These are phyloP conservation scores for Drosophila rellima DNA, from an alignment of 2,888 invertebrate genomes.

Conservation along the genomic window DNA sequence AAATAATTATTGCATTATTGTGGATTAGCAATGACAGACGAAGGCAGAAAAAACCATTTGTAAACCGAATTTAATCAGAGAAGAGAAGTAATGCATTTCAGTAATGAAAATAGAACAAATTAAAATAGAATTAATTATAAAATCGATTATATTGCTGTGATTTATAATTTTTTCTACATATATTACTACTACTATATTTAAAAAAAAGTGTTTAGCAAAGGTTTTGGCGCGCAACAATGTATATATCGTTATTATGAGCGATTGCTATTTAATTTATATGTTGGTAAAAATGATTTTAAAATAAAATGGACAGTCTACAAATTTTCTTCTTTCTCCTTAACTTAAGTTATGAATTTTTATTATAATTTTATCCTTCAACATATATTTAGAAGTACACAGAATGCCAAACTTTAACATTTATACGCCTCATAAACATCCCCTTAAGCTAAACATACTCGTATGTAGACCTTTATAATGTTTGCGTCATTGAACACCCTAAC, in stretches of 20 bases:
- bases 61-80: not conserved
- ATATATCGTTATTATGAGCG: no score
- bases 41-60: slow-evolving; percentile 6
- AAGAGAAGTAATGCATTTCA: not conserved
- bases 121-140: not conserved
- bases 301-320: not conserved
- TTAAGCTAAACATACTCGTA: not conserved
- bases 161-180: no score
- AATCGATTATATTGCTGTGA: not conserved
- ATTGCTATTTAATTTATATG: no score
- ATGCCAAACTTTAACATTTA: slow-evolving; percentile 65
- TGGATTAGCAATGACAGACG: slow-evolving; percentile 61
- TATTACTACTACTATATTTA: no score
- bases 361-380: slow-evolving; percentile 1
- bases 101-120: not conserved
- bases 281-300: no score
- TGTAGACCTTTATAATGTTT: slow-evolving; percentile 9
- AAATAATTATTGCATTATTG: slow-evolving; percentile 56
- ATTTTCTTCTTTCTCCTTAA: not conserved
- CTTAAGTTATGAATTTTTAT: not conserved
- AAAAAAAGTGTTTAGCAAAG: no score
- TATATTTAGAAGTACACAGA: slow-evolving; percentile 37
- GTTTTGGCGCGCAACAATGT: no score
- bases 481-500: slow-evolving; percentile 57
- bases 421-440: slow-evolving; percentile 34